Conservation (phyloP, 2,888 invertebrate genomes). For the Cyrtodaria siliqua region DNA sequence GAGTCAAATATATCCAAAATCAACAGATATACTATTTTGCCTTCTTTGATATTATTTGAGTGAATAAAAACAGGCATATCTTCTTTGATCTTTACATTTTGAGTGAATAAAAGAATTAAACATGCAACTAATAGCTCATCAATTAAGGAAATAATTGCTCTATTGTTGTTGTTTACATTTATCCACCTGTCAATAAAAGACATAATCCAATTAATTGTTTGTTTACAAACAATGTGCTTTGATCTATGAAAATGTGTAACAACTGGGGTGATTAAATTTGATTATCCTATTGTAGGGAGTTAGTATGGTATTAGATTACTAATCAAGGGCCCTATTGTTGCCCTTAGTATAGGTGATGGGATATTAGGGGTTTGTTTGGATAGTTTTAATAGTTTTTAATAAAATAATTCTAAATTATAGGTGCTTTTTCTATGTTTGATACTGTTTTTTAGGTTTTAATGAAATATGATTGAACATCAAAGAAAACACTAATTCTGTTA, state of each 20-base stretch:
- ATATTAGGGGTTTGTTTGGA: neutral
- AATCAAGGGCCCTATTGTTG: slow-evolving; percentile 56
- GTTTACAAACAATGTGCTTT: slow-evolving; percentile 42
- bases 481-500: no score
- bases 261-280: neutral
- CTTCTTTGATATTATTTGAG: slow-evolving; percentile 32
- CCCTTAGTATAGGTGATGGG: slow-evolving; percentile 32
- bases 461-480: no score
- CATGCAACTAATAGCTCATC: slow-evolving; percentile 4
- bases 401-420: slow-evolving; percentile 9
- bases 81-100: slow-evolving; percentile 41
- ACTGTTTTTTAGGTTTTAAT: no score
- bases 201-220: slow-evolving; percentile 33
- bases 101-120: slow-evolving; percentile 36
- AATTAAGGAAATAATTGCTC: slow-evolving; percentile 28
- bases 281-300: slow-evolving; percentile 2
- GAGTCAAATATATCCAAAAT: slow-evolving; percentile 22
- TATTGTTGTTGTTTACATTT: slow-evolving; percentile 18
- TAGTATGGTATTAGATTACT: slow-evolving; percentile 26
- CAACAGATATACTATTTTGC: slow-evolving; percentile 14
- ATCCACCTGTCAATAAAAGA: slow-evolving; percentile 5
- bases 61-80: slow-evolving; percentile 22
- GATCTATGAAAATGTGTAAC: slow-evolving; percentile 33
- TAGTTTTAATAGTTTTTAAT: neutral
- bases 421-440: slow-evolving; percentile 8